A percentile compares a stretch with the other conserved stretches of the same genome.
phyloP scores from a whole-genome alignment of 2,888 invertebrate genomes.

The Pseudoips prasinana region DNA sequence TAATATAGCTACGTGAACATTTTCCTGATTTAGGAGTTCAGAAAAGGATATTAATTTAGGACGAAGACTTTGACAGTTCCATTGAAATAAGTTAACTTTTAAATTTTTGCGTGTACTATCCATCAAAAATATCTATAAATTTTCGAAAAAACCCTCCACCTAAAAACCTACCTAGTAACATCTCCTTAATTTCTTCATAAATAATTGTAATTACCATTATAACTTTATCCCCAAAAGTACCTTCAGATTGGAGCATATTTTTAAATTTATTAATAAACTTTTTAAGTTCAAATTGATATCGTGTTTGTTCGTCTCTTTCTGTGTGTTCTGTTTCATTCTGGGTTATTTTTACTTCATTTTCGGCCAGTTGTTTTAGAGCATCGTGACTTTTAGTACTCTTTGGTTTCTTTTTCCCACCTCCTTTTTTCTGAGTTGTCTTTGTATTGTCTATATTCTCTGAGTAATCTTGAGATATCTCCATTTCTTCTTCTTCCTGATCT shows the following conservation, averaged over 20 bases:
- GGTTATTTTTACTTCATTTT: no score
- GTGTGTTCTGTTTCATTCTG: not conserved
- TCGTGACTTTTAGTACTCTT: no score
- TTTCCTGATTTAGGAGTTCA: not conserved
- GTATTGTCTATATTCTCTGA: no score
- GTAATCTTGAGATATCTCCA: no score
- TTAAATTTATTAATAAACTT: not conserved
- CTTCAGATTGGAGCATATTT: not conserved
- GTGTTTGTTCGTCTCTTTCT: no score
- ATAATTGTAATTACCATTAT: no score
- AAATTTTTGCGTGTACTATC: not conserved
- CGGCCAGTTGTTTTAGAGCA: no score
- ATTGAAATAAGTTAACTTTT: not conserved
- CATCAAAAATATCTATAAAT: constrained; percentile 2
- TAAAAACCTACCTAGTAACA: not conserved
- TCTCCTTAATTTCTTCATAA: not conserved
- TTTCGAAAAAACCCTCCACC: not conserved
- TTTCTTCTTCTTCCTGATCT: no score
- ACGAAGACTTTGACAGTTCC: constrained; percentile 1
- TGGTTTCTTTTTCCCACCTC: no score
- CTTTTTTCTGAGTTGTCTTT: no score
- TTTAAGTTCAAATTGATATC: not conserved
- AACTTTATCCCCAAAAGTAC: constrained; percentile 1
- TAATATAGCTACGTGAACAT: not conserved
- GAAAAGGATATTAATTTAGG: constrained; percentile 1